Evolutionary conservation across 2,113 vertebrate species (phyloP).

Genomic region (Megaceryle maxima): DNA sequence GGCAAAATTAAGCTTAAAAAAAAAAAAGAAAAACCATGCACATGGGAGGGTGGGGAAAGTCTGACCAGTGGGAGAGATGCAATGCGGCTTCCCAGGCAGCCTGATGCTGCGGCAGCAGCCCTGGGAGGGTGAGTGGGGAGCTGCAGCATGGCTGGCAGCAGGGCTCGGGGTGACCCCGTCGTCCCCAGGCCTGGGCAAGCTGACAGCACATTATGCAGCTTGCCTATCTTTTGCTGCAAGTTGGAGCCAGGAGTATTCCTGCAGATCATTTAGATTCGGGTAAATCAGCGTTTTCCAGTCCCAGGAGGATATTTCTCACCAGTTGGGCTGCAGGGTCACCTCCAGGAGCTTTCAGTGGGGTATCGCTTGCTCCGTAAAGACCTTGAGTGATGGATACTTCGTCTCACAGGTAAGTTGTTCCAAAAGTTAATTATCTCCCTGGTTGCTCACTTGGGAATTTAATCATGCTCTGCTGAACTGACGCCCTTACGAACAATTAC

Average conservation of each 20-base stretch:
- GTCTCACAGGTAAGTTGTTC: constrained; percentile 35
- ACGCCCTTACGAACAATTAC: constrained; percentile 11
- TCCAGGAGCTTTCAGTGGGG: background rate
- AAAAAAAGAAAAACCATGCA: background rate
- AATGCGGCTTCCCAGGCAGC: background rate
- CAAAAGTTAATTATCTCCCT: constrained; percentile 55
- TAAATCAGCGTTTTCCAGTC: constrained; percentile 4
- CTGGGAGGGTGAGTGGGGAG: background rate
- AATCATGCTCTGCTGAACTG: constrained; percentile 28
- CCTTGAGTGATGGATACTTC: constrained; percentile 15
- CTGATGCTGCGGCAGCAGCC: background rate
- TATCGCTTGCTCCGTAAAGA: background rate
- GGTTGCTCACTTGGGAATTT: constrained; percentile 25
- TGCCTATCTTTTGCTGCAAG: background rate
- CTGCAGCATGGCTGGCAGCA: rapidly evolving
- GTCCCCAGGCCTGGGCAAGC: background rate
- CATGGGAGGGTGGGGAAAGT: background rate
- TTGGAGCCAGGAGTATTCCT: background rate
- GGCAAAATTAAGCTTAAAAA: background rate
- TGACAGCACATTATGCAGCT: background rate
- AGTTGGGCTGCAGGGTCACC: constrained; percentile 32
- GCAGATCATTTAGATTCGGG: background rate
- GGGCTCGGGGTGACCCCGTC: background rate
- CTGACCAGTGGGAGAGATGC: background rate
- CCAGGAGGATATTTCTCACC: background rate